A percentile compares a stretch with the other conserved stretches of the same genome.
These are phyloP conservation scores for Amphiduros pacificus DNA, from an alignment of 2,888 invertebrate genomes.

Conservation along the genomic window DNA sequence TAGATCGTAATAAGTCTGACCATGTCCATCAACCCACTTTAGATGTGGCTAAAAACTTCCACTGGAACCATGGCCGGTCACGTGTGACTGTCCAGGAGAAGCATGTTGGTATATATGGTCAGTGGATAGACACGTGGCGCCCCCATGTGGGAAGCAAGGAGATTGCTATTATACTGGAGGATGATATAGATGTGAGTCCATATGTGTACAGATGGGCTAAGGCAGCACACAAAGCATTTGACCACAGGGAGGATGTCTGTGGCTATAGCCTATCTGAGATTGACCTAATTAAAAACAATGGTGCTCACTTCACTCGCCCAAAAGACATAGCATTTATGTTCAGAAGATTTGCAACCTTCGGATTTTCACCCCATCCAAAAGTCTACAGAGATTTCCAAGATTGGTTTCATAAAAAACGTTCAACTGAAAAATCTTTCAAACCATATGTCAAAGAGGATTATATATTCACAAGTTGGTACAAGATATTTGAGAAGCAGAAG, in stretches of 20 bases:
- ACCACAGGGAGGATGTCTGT: conserved; percentile 29
- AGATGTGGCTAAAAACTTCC: conserved; percentile 24
- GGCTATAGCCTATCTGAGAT: conserved; percentile 34
- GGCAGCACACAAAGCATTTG: conserved; percentile 38
- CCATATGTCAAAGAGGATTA: background rate
- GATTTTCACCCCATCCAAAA: background rate
- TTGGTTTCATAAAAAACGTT: background rate
- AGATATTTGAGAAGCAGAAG: background rate
- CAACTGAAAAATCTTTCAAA: background rate
- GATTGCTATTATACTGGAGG: conserved; percentile 45
- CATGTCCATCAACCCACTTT: conserved; percentile 24
- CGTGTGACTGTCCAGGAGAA: conserved; percentile 28
- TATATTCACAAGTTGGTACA: background rate
- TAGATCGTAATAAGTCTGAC: conserved; percentile 28
- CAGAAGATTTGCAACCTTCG: background rate
- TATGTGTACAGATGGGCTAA: conserved; percentile 42
- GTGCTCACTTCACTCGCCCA: no score
- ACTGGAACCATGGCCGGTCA: conserved; percentile 27
- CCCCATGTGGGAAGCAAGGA: conserved; percentile 34
- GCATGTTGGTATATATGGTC: conserved; percentile 35
- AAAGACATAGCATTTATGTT: background rate
- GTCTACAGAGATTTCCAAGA: background rate
- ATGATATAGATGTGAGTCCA: conserved; percentile 42
- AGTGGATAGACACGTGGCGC: conserved; percentile 42
- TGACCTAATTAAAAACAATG: background rate